Evolutionary conservation across 2,888 invertebrate species (phyloP).

Genomic region (Sympetrum striolatum): DNA sequence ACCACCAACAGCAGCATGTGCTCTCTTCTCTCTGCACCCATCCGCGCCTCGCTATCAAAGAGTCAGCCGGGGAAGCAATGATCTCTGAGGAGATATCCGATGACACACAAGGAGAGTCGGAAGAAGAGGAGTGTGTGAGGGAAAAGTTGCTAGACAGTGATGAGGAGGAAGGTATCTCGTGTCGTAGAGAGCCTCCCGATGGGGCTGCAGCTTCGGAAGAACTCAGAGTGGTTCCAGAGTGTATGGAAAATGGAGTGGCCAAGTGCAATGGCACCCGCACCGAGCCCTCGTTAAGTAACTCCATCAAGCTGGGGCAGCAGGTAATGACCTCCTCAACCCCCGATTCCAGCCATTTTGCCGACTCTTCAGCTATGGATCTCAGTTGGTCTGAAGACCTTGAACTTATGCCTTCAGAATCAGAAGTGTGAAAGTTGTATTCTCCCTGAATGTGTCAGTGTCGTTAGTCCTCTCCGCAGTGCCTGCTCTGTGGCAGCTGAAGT

Average conservation of each 20-base stretch:
- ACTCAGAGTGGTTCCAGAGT: background rate
- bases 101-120: constrained; percentile 49
- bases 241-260: background rate
- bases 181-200: background rate
- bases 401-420: constrained; percentile 45
- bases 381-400: constrained; percentile 59
- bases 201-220: background rate
- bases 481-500: background rate
- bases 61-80: constrained; percentile 54
- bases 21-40: constrained; percentile 20
- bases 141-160: constrained; percentile 35
- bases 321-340: constrained; percentile 45
- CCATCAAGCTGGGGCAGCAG: constrained; percentile 34
- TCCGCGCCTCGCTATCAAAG: constrained; percentile 48
- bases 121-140: background rate
- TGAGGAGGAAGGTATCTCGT: background rate
- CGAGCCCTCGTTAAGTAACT: background rate
- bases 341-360: constrained; percentile 46
- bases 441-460: background rate
- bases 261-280: background rate
- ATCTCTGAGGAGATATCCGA: constrained; percentile 54
- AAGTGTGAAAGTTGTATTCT: background rate
- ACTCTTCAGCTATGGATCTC: constrained; percentile 49
- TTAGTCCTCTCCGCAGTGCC: background rate
- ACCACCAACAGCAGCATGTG: constrained; percentile 42